Evolutionary conservation across 2,888 invertebrate species (phyloP).

Genomic region (Operophtera brumata): DNA sequence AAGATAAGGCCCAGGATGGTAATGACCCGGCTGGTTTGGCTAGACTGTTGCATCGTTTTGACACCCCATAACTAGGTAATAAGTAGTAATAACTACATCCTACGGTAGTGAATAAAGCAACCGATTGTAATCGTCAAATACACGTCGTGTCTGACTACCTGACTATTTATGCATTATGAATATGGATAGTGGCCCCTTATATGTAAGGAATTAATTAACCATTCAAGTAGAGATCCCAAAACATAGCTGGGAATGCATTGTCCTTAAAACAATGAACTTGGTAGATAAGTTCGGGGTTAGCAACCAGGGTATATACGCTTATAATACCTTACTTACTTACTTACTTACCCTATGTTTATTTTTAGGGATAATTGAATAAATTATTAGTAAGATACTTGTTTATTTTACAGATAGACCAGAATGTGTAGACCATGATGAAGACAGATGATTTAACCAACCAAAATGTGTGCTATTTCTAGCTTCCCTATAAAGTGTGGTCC

Average conservation of each 20-base stretch:
- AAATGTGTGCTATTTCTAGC: too few species aligned
- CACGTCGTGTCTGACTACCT: too few species aligned
- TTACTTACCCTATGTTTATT: not conserved
- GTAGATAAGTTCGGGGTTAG: not conserved
- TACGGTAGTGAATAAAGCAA: too few species aligned
- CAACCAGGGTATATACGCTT: not conserved
- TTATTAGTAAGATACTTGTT: not conserved
- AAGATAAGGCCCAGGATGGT: too few species aligned
- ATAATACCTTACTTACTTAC: too few species aligned
- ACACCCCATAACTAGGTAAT: too few species aligned
- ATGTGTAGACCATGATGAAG: not conserved
- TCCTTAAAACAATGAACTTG: constrained; percentile 32
- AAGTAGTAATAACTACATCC: too few species aligned
- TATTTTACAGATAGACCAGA: not conserved
- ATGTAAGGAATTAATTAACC: constrained; percentile 49
- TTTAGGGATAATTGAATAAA: not conserved
- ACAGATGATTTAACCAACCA: too few species aligned
- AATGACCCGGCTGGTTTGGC: too few species aligned
- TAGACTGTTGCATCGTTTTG: too few species aligned
- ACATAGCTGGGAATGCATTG: constrained; percentile 43
- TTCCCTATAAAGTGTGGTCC: too few species aligned
- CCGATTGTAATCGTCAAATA: too few species aligned
- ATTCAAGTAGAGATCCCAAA: constrained; percentile 41
- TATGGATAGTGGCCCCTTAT: not conserved
- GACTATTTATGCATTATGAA: not conserved